A percentile compares a stretch with the other conserved stretches of the same genome.
phyloP scores from a whole-genome alignment of 2,888 invertebrate species.

The Aleiodes alternator region DNA sequence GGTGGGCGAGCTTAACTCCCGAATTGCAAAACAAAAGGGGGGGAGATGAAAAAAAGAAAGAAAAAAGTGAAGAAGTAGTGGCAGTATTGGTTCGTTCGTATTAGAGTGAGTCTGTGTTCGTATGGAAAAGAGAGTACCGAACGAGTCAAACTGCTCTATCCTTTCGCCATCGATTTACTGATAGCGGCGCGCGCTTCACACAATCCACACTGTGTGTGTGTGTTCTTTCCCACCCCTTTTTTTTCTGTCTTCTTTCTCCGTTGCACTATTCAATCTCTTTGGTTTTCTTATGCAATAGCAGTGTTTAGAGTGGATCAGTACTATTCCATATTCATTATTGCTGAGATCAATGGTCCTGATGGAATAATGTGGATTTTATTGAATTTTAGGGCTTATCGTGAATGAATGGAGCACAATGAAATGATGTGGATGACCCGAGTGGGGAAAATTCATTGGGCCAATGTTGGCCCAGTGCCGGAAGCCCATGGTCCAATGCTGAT shows the following conservation, averaged over 20 bases:
- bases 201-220: slow-evolving; percentile 51
- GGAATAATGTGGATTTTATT: too few relatives aligned
- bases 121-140: slow-evolving; percentile 19
- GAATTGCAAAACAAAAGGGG: slow-evolving; percentile 27
- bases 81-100: slow-evolving; percentile 30
- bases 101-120: slow-evolving; percentile 37
- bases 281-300: slow-evolving; percentile 4
- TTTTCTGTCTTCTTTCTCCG: background rate
- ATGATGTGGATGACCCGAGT: too few relatives aligned
- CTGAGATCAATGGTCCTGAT: background rate
- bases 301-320: background rate
- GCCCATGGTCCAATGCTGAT: too few relatives aligned
- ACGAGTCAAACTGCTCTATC: slow-evolving; percentile 48
- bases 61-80: background rate
- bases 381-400: too few relatives aligned
- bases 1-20: slow-evolving; percentile 43
- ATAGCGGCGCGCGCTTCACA: slow-evolving; percentile 65
- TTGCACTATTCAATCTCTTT: background rate
- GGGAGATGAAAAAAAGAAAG: too few relatives aligned
- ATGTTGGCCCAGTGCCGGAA: too few relatives aligned
- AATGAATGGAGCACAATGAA: too few relatives aligned
- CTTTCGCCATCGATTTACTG: slow-evolving; percentile 70
- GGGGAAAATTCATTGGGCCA: too few relatives aligned
- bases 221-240: background rate
- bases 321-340: slow-evolving; percentile 10